Percentiles rank a stretch among this genome's conserved stretches.
These are phyloP conservation scores for Drosophila arawakana DNA, from an alignment of 1,140 invertebrate genomes.

Conservation along the genomic window DNA sequence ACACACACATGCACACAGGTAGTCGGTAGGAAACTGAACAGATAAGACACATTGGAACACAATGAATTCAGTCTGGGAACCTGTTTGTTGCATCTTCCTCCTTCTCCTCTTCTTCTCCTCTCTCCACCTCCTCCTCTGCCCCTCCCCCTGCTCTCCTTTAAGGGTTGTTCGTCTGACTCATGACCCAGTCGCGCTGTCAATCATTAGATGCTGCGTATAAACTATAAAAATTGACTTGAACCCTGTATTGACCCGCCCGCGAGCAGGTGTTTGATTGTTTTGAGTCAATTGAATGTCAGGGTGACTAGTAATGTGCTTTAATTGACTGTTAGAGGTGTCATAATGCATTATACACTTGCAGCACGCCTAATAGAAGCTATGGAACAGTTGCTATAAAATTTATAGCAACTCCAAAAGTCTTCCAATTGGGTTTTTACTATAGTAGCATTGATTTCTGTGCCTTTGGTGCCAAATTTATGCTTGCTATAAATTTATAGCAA, in stretches of 20 bases:
- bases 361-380: not conserved
- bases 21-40: conserved; percentile 49
- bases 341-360: not conserved
- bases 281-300: conserved; percentile 22
- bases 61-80: conserved; percentile 40
- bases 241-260: conserved; percentile 23
- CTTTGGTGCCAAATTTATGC: not conserved
- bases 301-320: conserved; percentile 1
- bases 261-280: conserved; percentile 35
- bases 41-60: conserved; percentile 50
- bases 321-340: conserved; percentile 3
- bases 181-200: conserved; percentile 43
- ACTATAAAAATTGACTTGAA: conserved; percentile 27
- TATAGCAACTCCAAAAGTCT: not conserved
- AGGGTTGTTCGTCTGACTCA: conserved; percentile 28
- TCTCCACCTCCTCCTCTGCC: not conserved
- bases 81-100: conserved; percentile 54
- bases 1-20: conserved; percentile 36
- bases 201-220: conserved; percentile 20
- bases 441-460: not conserved
- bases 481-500: conserved; percentile 35
- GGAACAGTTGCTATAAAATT: conserved; percentile 15
- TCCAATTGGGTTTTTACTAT: not conserved
- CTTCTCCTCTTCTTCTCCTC: not conserved
- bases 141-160: not conserved